These are phyloP conservation scores for Strix uralensis DNA, from an alignment of 2,113 vertebrate species.

Conservation along the genomic window DNA sequence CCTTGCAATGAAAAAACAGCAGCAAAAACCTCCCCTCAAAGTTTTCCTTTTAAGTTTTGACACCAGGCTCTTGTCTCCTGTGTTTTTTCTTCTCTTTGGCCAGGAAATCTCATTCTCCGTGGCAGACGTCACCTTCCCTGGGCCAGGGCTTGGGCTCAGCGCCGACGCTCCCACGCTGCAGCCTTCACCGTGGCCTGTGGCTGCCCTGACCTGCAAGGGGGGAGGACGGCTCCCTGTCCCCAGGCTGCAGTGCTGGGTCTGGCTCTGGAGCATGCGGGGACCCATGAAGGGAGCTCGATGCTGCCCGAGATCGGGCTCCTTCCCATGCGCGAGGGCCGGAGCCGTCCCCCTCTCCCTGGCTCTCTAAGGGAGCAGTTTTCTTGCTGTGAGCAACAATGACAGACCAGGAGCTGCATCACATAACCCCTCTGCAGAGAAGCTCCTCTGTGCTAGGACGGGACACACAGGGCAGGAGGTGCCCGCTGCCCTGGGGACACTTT, in stretches of 20 bases:
- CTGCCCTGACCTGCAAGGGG: fast-evolving
- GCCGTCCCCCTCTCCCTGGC: background rate
- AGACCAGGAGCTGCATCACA: background rate
- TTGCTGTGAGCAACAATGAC: background rate
- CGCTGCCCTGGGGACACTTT: background rate
- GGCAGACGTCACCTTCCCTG: background rate
- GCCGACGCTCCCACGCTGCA: background rate
- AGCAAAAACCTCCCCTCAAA: background rate
- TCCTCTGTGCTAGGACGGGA: background rate
- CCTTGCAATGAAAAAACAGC: background rate
- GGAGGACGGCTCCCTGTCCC: background rate
- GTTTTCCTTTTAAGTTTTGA: background rate
- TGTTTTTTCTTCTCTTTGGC: background rate
- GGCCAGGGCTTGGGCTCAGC: background rate
- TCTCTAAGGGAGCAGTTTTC: background rate
- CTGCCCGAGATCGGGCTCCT: background rate
- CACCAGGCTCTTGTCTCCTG: background rate
- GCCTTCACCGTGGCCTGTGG: background rate
- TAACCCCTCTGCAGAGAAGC: background rate
- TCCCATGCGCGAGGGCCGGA: fast-evolving
- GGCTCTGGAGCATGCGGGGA: background rate
- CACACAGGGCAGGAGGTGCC: fast-evolving
- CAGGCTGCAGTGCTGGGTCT: background rate
- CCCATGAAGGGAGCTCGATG: fast-evolving
- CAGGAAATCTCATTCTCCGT: background rate